Conservation (phyloP, 2,888 invertebrate species). For the Pandemis cinnamomeana region DNA sequence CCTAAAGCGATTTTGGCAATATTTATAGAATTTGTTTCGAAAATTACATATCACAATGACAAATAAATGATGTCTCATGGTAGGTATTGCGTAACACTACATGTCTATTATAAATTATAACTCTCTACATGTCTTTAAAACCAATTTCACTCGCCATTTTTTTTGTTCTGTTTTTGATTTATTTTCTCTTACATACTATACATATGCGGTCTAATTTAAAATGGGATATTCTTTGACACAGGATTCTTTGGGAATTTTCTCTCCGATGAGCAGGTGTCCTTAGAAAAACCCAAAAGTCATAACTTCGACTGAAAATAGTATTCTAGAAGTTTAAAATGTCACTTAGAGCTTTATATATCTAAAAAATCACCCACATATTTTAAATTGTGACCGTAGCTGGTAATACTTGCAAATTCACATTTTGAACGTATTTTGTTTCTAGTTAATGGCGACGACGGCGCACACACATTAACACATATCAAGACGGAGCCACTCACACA, state of each 20-base stretch:
- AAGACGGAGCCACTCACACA: slow-evolving; percentile 79
- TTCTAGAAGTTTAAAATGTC: background rate
- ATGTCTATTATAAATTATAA: slow-evolving; percentile 37
- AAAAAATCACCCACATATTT: slow-evolving; percentile 20
- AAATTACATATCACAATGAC: slow-evolving; percentile 77
- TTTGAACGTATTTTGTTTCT: slow-evolving; percentile 77
- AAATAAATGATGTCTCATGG: slow-evolving; percentile 71
- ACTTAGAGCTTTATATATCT: slow-evolving; percentile 1
- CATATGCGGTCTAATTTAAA: slow-evolving; percentile 40
- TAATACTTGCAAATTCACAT: slow-evolving; percentile 70
- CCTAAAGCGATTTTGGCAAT: slow-evolving; percentile 32
- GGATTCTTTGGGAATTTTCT: background rate
- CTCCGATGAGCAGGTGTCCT: background rate
- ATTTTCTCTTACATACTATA: slow-evolving; percentile 37
- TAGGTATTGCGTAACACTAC: slow-evolving; percentile 21
- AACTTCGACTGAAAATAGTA: background rate
- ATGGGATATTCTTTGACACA: slow-evolving; percentile 14
- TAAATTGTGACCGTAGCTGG: slow-evolving; percentile 44
- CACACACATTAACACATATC: slow-evolving; percentile 82
- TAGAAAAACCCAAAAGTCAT: background rate
- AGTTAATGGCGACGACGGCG: slow-evolving; percentile 80
- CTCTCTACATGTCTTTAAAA: slow-evolving; percentile 53
- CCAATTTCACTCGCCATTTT: slow-evolving; percentile 24
- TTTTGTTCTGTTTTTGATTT: slow-evolving; percentile 36
- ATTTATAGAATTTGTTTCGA: slow-evolving; percentile 58